Evolutionary conservation across 2,888 invertebrate genomes (phyloP).

Genomic region (Platerodrilus igneus): DNA sequence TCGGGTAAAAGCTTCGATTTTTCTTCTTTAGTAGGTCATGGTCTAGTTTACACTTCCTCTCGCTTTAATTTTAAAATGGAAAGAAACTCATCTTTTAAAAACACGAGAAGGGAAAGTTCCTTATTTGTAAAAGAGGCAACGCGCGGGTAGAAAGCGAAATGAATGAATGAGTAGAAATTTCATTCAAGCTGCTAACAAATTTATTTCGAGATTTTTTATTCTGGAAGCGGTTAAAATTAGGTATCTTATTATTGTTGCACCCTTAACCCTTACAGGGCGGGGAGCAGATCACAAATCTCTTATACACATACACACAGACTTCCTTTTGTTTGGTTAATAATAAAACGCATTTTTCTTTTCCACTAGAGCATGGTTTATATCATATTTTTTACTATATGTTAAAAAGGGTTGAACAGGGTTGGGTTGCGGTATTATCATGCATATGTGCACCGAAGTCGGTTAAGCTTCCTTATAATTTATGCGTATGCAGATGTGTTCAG

Average conservation of each 20-base stretch:
- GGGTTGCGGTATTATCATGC: slow-evolving; percentile 40
- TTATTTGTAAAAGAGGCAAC: slow-evolving; percentile 28
- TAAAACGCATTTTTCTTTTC: slow-evolving; percentile 51
- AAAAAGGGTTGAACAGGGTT: slow-evolving; percentile 40
- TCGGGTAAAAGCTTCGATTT: slow-evolving; percentile 24
- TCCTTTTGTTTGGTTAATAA: slow-evolving; percentile 46
- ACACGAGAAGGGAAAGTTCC: slow-evolving; percentile 40
- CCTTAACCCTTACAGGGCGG: slow-evolving; percentile 33
- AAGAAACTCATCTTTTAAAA: slow-evolving; percentile 47
- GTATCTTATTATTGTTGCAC: slow-evolving; percentile 17
- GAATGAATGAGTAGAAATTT: slow-evolving; percentile 22
- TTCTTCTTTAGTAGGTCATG: slow-evolving; percentile 41
- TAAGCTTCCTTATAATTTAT: slow-evolving; percentile 36
- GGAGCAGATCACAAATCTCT: slow-evolving; percentile 36
- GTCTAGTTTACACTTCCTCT: slow-evolving; percentile 46
- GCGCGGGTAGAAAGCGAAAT: slow-evolving; percentile 16
- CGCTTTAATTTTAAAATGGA: slow-evolving; percentile 47
- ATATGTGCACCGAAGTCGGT: slow-evolving; percentile 33
- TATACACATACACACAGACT: slow-evolving; percentile 39
- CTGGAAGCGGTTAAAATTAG: slow-evolving; percentile 1
- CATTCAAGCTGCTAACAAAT: slow-evolving; percentile 41
- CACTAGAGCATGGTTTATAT: slow-evolving; percentile 52
- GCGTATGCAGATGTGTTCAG: slow-evolving; percentile 41
- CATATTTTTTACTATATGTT: slow-evolving; percentile 45
- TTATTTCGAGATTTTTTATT: too few species aligned